A percentile compares a stretch with the other conserved stretches of the same genome.
These are phyloP conservation scores for Scolanthus callimorphus DNA, from an alignment of 92 coral and sea anemone species.

Conservation along the genomic window DNA sequence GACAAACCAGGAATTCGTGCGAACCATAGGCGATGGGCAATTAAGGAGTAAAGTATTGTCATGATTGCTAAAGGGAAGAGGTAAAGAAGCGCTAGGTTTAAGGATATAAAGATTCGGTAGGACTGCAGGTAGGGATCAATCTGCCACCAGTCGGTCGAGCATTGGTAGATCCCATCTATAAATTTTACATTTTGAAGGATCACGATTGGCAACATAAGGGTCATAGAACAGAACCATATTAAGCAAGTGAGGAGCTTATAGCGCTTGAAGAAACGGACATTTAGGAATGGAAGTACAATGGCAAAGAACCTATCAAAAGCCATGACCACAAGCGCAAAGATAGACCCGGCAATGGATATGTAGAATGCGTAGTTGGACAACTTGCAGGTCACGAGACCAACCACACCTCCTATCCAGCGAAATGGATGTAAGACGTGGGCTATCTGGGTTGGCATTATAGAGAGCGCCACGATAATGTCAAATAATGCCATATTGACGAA, in stretches of 20 bases:
- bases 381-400: conserved; percentile 5
- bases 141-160: not conserved
- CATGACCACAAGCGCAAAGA: conserved; percentile 6
- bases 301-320: conserved; percentile 17
- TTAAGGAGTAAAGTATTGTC: conserved; percentile 4
- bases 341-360: conserved; percentile 6
- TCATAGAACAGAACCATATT: conserved; percentile 5
- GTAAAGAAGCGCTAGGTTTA: not conserved
- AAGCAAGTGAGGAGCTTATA: conserved; percentile 3
- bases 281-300: not conserved
- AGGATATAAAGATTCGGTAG: not conserved
- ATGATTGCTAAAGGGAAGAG: not conserved
- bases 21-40: conserved; percentile 8
- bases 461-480: conserved; percentile 6
- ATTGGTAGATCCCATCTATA: not conserved
- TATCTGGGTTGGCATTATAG: not conserved
- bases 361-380: not conserved
- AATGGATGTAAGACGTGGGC: not conserved
- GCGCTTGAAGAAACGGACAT: conserved; percentile 1
- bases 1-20: not conserved
- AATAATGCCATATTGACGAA: conserved; percentile 16
- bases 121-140: not conserved
- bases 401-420: conserved; percentile 1
- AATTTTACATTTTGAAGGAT: not conserved
- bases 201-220: conserved; percentile 2